Conservation (phyloP, 92 coral and sea anemone genomes). For the Phenganax subtilis region DNA sequence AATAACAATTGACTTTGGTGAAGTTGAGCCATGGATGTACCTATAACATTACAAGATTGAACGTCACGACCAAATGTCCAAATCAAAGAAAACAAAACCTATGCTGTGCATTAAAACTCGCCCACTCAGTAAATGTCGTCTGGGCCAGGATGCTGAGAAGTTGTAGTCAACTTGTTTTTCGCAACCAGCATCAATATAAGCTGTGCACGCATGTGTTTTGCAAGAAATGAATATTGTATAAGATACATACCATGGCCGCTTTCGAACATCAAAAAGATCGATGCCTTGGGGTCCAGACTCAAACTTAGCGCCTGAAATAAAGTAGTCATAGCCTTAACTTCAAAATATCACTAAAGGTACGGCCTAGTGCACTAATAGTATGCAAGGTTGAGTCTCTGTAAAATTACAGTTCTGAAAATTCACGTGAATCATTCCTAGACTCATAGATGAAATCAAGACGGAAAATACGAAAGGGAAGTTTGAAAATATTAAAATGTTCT, state of each 20-base stretch:
- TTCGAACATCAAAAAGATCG: conserved; percentile 91
- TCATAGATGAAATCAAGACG: not conserved
- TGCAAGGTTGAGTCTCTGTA: too few species aligned
- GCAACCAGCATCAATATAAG: not conserved
- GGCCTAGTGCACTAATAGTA: not conserved
- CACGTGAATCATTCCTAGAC: not conserved
- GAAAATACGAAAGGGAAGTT: not conserved
- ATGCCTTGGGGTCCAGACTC: conserved; percentile 56
- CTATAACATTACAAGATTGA: conserved; percentile 27
- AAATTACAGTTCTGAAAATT: too few species aligned
- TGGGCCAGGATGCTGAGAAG: too few species aligned
- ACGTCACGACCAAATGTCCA: not conserved
- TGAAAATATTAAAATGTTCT: not conserved
- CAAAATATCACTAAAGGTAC: not conserved
- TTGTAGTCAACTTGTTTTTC: too few species aligned
- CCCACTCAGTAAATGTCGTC: too few species aligned
- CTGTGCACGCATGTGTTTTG: not conserved
- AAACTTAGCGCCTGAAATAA: conserved; percentile 55
- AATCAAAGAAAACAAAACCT: too few species aligned
- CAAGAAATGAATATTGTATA: not conserved
- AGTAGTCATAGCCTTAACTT: not conserved
- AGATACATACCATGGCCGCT: conserved; percentile 63
- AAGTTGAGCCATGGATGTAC: conserved; percentile 93
- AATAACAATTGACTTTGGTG: conserved; percentile 87
- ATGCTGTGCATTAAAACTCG: too few species aligned